Conservation (phyloP, 2,888 invertebrate species). For the Spatulosminthurus flaviceps region DNA sequence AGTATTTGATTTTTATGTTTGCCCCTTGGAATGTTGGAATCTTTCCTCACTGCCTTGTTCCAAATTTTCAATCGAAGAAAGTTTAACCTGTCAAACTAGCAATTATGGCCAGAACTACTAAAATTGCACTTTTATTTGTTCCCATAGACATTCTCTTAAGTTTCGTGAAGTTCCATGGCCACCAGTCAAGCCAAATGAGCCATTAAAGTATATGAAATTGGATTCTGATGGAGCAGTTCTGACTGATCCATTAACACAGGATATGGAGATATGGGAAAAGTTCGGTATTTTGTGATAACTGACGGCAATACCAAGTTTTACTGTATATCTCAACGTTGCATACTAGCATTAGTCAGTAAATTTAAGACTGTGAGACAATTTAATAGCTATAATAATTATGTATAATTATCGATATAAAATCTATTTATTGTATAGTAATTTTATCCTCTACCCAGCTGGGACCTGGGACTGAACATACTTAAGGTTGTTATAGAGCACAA, state of each 20-base stretch:
- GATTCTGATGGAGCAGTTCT: slow-evolving; percentile 21
- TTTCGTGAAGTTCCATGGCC: slow-evolving; percentile 33
- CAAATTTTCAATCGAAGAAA: too few relatives aligned
- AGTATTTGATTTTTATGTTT: background rate
- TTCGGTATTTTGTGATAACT: slow-evolving; percentile 41
- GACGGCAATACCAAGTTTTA: background rate
- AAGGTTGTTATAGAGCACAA: too few relatives aligned
- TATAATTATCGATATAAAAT: background rate
- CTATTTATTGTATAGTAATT: too few relatives aligned
- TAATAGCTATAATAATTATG: slow-evolving; percentile 8
- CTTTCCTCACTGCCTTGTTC: too few relatives aligned
- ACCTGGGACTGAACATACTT: too few relatives aligned
- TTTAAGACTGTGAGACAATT: slow-evolving; percentile 18
- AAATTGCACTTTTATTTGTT: background rate
- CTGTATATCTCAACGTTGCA: background rate
- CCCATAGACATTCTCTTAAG: slow-evolving; percentile 29
- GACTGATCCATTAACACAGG: slow-evolving; percentile 27
- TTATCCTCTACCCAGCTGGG: too few relatives aligned
- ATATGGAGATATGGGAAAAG: slow-evolving; percentile 33
- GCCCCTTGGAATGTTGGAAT: too few relatives aligned
- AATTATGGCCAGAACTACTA: background rate
- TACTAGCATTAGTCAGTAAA: slow-evolving; percentile 3
- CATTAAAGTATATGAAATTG: slow-evolving; percentile 40
- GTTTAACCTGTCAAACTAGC: too few relatives aligned
- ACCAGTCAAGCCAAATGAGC: slow-evolving; percentile 15